Base-by-base conservation (phyloP, 2,888 invertebrate species). In the Eucriotettix oculatus region DNA sequence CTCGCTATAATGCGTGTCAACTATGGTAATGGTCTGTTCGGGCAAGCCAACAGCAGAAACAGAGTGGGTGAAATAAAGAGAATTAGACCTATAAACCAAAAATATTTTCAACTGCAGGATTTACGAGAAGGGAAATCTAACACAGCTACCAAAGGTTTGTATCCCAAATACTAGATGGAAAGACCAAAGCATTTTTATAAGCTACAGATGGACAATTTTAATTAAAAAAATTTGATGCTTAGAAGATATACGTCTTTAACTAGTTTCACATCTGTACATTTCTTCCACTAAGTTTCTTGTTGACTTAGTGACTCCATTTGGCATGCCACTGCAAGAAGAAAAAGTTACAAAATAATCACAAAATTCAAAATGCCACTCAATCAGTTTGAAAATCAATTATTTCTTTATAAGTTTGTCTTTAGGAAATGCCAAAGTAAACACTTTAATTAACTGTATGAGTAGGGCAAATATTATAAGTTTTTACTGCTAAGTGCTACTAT, bases 251-350 rank as follows among this genome's bases (percentile, higher is more conserved):
- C 52, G 57, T 63, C 59, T 61, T 63, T 58, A 59, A 57, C 61
- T 61, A 48, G 55, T 41, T 58, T 56, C 56, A 62, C 59, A 59
- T 52, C 63, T 61, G 60, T 55, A 60, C 58, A 61, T 58, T 61
- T 61, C 58, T 58, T 29, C 29, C 29, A 53, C 61, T 58, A 56
- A 61, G 54, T 58, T 57, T 60, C 58, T 59, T 56, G 56, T 54
- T 52, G 44, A 52, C 60, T 62, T 62, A 65, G 62, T 65, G 65
- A 57, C 61, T 65, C 65, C 65, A 65, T 58, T 65, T 65, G 11
- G 63, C 56, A 48, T 57, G 54, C 65, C 65, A 65, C 52, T 63
- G 62, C 65, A 63, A 61, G 16, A 63, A 62, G 16, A 58, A 55
- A 59, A 56, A 56, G 56, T 52, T 42, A 41, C 10, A 54, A 55